Conservation (phyloP, 2,888 invertebrate genomes). For the Watsonalla binaria region DNA sequence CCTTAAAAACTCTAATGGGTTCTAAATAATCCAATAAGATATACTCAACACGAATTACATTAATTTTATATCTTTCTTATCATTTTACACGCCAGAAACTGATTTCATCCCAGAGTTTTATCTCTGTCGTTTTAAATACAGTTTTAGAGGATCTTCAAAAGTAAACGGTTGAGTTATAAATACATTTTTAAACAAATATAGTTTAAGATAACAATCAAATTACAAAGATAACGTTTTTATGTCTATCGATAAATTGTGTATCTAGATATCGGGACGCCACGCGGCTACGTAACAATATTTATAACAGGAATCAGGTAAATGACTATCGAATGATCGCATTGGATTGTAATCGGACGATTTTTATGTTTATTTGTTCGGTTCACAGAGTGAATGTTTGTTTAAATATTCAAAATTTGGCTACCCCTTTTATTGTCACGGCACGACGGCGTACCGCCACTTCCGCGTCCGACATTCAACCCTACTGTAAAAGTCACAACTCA, state of each 20-base stretch:
- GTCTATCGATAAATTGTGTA: slow-evolving; percentile 30
- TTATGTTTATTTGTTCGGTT: slow-evolving; percentile 44
- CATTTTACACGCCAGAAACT: too few species aligned
- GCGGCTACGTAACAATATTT: slow-evolving; percentile 28
- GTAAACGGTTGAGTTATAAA: slow-evolving; percentile 6
- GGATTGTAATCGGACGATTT: slow-evolving; percentile 39
- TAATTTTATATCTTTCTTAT: neutral
- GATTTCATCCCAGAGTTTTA: neutral
- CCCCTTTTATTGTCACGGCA: slow-evolving; percentile 59
- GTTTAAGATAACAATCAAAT: slow-evolving; percentile 9
- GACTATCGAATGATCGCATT: slow-evolving; percentile 42
- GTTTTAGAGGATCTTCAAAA: neutral
- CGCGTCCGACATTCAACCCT: slow-evolving; percentile 26
- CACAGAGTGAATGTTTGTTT: slow-evolving; percentile 40
- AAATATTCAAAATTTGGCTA: slow-evolving; percentile 63
- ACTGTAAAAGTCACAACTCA: slow-evolving; percentile 4
- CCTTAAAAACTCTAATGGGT: too few species aligned
- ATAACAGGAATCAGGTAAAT: slow-evolving; percentile 44
- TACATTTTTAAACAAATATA: slow-evolving; percentile 11
- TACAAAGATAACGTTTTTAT: slow-evolving; percentile 19
- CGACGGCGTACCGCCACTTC: slow-evolving; percentile 29
- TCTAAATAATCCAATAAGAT: too few species aligned
- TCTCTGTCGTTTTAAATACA: neutral
- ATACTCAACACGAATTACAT: neutral
- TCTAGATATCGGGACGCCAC: slow-evolving; percentile 18